A percentile compares a stretch with the other conserved stretches of the same genome.
phyloP scores from a whole-genome alignment of 1,140 invertebrate genomes.

The Heliconius hewitsoni region DNA sequence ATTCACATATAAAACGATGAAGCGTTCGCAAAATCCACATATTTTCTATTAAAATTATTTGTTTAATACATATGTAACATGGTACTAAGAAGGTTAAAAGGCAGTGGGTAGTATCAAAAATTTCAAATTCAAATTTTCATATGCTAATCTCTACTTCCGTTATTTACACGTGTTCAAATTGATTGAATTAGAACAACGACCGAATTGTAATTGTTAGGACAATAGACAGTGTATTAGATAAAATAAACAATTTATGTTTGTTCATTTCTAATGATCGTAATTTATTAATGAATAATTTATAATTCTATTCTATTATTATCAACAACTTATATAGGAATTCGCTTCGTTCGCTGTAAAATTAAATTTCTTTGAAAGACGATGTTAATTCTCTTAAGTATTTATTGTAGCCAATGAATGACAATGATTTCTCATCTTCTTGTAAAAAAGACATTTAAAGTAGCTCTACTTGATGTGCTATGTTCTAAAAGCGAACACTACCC shows the following conservation, averaged over 20 bases:
- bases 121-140: not conserved
- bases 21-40: not conserved
- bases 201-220: constrained; percentile 21
- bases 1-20: not conserved
- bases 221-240: constrained; percentile 23
- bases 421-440: too few species aligned
- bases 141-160: constrained; percentile 3
- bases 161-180: constrained; percentile 20
- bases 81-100: not conserved
- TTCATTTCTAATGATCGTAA: not conserved
- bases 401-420: too few species aligned
- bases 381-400: too few species aligned
- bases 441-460: too few species aligned
- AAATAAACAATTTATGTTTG: constrained; percentile 14
- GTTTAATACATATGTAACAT: not conserved
- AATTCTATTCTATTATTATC: not conserved
- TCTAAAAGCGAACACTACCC: too few species aligned
- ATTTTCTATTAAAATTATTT: not conserved
- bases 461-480: too few species aligned
- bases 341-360: too few species aligned
- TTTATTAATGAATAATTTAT: not conserved
- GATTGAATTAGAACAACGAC: constrained; percentile 22
- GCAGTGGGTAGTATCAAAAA: not conserved
- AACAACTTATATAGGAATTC: too few species aligned
- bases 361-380: too few species aligned